Evolutionary conservation across 2,888 invertebrate species (phyloP).

Genomic region (Cephus nigrinus): DNA sequence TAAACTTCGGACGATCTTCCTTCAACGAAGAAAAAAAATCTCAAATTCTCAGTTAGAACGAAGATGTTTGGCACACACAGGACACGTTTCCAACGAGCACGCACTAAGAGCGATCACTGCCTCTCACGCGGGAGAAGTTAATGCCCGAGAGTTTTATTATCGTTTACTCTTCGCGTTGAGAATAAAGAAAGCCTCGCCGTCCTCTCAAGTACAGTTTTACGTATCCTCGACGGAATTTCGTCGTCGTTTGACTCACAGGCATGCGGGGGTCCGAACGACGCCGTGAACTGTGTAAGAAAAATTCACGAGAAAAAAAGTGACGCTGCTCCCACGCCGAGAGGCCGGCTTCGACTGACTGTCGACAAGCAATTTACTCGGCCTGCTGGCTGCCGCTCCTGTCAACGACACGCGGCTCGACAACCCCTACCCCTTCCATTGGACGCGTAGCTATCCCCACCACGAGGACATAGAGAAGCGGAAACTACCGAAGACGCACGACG

Average conservation of each 20-base stretch:
- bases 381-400: conserved; percentile 41
- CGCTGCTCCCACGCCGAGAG: conserved; percentile 44
- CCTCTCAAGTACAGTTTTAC: no score
- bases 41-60: neutral
- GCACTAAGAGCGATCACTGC: neutral
- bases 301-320: neutral
- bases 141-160: neutral
- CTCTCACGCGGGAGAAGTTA: neutral
- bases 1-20: neutral
- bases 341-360: conserved; percentile 49
- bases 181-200: neutral
- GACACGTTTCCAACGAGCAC: neutral
- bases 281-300: neutral
- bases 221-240: neutral
- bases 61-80: neutral
- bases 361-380: conserved; percentile 27
- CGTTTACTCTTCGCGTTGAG: neutral
- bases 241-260: neutral
- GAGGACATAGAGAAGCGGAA: neutral
- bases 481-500: neutral
- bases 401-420: conserved; percentile 47
- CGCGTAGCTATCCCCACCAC: neutral
- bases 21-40: neutral
- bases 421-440: conserved; percentile 11
- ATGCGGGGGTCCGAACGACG: neutral